Percentiles rank a stretch among this genome's conserved stretches.
These are phyloP conservation scores for Myioborus melanocephalus DNA, from an alignment of 2,797 vertebrate species.

Conservation along the genomic window DNA sequence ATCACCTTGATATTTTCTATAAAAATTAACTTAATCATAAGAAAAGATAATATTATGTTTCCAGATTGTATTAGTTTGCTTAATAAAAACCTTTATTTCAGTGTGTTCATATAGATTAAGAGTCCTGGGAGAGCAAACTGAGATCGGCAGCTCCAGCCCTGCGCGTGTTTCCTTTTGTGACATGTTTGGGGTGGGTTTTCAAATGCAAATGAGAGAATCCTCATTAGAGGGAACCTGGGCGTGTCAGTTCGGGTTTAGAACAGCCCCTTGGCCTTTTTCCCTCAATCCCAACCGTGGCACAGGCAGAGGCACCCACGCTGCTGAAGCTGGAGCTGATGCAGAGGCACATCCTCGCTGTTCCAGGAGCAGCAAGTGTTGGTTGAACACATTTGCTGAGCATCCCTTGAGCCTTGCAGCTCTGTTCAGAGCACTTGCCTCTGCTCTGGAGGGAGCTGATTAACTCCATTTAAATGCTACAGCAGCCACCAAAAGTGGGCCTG, in stretches of 20 bases:
- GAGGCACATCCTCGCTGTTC: slow-evolving; percentile 34
- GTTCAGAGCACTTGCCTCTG: slow-evolving; percentile 28
- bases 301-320: neutral
- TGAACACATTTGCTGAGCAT: slow-evolving; percentile 38
- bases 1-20: neutral
- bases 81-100: neutral
- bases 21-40: neutral
- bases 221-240: neutral
- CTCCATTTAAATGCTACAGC: slow-evolving; percentile 34
- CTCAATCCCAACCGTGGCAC: neutral
- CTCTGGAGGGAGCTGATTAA: slow-evolving; percentile 32
- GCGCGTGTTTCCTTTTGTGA: neutral
- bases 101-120: neutral
- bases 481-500: neutral
- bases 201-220: slow-evolving; percentile 19
- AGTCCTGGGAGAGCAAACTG: neutral
- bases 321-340: neutral
- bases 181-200: neutral
- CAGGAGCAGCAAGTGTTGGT: slow-evolving; percentile 31
- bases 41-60: neutral
- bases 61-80: neutral
- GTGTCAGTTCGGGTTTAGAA: neutral
- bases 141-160: neutral
- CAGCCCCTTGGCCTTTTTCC: neutral
- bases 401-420: slow-evolving; percentile 17